Percentiles rank a stretch among this genome's conserved stretches.
Conservation (phyloP, 2,797 vertebrate species). For the Phyllotis vaccarum region DNA sequence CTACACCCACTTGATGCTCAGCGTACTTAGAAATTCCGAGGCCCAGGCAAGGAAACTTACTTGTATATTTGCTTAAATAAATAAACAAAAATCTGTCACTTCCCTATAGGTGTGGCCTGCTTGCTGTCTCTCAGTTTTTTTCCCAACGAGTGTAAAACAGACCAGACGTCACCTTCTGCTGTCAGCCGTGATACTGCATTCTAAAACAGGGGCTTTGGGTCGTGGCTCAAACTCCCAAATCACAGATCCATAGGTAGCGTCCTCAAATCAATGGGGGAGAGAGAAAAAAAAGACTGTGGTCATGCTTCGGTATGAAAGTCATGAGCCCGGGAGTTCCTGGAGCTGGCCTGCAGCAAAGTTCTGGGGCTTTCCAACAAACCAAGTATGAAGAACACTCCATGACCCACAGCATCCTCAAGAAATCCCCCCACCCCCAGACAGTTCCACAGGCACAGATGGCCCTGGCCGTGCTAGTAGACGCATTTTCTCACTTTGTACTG, state of each 20-base stretch:
- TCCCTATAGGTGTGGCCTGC: accelerated
- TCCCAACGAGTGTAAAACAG: background rate
- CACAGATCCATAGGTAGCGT: conserved; percentile 71
- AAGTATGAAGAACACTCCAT: background rate
- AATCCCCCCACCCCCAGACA: background rate
- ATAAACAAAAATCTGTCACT: background rate
- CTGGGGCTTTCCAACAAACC: background rate
- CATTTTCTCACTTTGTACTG: background rate
- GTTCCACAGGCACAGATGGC: too few relatives aligned
- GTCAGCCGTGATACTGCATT: conserved; percentile 86
- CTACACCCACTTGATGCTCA: background rate
- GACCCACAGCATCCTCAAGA: accelerated
- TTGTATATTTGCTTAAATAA: background rate
- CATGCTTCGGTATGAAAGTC: background rate
- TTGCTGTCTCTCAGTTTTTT: background rate
- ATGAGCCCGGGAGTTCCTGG: background rate
- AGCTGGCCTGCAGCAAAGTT: background rate
- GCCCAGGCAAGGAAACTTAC: too few relatives aligned
- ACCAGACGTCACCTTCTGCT: conserved; percentile 86
- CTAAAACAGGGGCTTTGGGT: conserved; percentile 83
- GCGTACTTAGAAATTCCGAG: background rate
- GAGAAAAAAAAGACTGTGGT: conserved; percentile 28
- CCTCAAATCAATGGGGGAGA: conserved; percentile 81
- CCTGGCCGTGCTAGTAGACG: background rate
- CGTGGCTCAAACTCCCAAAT: conserved; percentile 82